Evolutionary conservation across 2,113 vertebrate genomes (phyloP).

Genomic region (Hippocampus guttulatus): DNA sequence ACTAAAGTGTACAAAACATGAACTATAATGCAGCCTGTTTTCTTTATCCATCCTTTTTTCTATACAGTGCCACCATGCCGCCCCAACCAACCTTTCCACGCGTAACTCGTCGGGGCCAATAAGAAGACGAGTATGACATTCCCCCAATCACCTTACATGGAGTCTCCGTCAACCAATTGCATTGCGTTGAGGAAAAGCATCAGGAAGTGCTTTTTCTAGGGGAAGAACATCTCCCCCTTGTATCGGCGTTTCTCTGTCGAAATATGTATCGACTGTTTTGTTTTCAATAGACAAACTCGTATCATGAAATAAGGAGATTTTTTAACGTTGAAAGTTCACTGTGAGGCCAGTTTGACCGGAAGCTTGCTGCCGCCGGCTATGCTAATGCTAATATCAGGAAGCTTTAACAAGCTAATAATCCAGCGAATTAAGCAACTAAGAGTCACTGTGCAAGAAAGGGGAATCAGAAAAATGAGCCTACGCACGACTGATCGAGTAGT

Average conservation of each 20-base stretch:
- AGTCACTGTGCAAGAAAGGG: background rate
- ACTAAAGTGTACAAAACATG: too few species aligned
- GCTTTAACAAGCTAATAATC: constrained; percentile 7
- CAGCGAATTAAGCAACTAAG: background rate
- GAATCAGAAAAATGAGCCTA: constrained; percentile 30
- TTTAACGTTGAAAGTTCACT: background rate
- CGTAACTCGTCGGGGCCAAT: constrained; percentile 29
- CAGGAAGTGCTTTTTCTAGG: constrained; percentile 55
- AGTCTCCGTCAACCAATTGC: constrained; percentile 49
- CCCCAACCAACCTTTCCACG: too few species aligned
- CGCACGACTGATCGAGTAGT: constrained; percentile 6
- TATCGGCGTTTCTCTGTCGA: background rate
- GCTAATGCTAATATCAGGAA: constrained; percentile 28
- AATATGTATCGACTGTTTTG: background rate
- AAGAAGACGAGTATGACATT: background rate
- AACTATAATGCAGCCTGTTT: too few species aligned
- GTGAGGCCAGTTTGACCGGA: background rate
- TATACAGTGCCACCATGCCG: too few species aligned
- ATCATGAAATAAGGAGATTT: background rate
- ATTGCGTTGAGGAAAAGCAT: constrained; percentile 38
- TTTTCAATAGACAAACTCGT: background rate
- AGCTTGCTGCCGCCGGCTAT: constrained; percentile 2
- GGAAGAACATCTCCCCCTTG: background rate
- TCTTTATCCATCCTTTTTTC: too few species aligned
- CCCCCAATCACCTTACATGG: constrained; percentile 40